These are phyloP conservation scores for Apis florea DNA, from an alignment of 1,140 invertebrate genomes.

Conservation along the genomic window DNA sequence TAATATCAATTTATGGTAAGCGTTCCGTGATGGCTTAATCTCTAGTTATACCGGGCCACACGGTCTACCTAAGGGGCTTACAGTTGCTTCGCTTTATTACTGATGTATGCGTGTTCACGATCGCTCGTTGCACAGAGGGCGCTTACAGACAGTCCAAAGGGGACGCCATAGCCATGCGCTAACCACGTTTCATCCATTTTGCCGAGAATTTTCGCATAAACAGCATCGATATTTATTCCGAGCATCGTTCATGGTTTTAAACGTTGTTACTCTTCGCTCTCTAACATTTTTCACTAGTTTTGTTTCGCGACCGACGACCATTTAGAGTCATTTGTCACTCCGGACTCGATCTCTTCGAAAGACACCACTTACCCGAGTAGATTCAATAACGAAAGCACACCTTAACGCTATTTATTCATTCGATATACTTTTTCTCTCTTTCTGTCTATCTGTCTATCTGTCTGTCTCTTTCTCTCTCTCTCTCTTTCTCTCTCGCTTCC, in stretches of 20 bases:
- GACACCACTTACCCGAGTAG: neutral
- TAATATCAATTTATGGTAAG: constrained; percentile 66
- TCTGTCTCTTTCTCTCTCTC: no score
- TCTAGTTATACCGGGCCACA: constrained; percentile 53
- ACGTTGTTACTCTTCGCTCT: constrained; percentile 37
- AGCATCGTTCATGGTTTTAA: constrained; percentile 65
- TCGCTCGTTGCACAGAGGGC: constrained; percentile 43
- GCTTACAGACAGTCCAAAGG: constrained; percentile 52
- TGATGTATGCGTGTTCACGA: constrained; percentile 67
- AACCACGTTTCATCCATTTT: constrained; percentile 56
- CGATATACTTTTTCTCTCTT: no score
- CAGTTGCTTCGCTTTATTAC: constrained; percentile 65
- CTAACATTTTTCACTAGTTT: no score
- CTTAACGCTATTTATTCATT: neutral
- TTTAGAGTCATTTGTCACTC: constrained; percentile 49
- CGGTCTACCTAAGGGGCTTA: constrained; percentile 63
- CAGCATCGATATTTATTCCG: constrained; percentile 69
- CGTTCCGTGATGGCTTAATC: constrained; percentile 56
- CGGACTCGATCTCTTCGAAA: neutral
- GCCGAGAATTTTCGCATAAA: constrained; percentile 40
- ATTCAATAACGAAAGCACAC: neutral
- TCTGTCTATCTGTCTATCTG: no score
- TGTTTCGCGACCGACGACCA: neutral
- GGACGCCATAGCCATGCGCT: constrained; percentile 36
- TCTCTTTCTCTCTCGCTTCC: neutral